A percentile compares a stretch with the other conserved stretches of the same genome.
These are phyloP conservation scores for Hippopotamyrus pictus DNA, from an alignment of 2,797 vertebrate species.

Conservation along the genomic window DNA sequence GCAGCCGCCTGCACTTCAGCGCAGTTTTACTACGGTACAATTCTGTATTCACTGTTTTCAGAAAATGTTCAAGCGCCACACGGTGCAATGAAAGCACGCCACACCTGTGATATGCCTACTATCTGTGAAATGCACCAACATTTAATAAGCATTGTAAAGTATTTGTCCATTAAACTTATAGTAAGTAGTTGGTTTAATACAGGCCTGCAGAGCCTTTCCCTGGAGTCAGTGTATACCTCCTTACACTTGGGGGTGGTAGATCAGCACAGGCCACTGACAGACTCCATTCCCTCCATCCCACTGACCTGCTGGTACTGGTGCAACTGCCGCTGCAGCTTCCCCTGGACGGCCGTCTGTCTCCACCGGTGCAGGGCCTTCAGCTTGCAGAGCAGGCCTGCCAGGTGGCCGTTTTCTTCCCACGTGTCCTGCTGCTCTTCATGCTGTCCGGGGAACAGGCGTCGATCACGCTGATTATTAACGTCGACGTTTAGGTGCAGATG, in stretches of 20 bases:
- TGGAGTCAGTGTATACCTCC: not conserved
- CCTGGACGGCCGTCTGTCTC: constrained; percentile 52
- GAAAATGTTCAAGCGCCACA: not conserved
- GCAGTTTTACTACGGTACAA: not conserved
- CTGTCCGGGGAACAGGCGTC: constrained; percentile 33
- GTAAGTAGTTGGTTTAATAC: not conserved
- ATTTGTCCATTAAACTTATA: not conserved
- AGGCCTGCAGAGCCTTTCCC: not conserved
- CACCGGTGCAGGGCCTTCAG: constrained; percentile 54
- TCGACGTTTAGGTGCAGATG: not conserved
- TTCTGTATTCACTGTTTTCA: not conserved
- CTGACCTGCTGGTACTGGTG: constrained; percentile 31
- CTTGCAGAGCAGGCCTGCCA: constrained; percentile 53
- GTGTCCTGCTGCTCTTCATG: constrained; percentile 57
- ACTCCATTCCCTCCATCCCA: not conserved
- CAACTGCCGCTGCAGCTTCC: constrained; percentile 48
- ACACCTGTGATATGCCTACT: not conserved
- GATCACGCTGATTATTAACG: not conserved
- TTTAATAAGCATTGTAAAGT: not conserved
- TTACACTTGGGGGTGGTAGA: not conserved
- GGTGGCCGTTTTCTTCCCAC: constrained; percentile 46
- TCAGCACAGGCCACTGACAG: not conserved
- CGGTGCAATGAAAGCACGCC: not conserved
- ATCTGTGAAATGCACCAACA: not conserved
- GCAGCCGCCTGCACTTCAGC: not conserved